These are phyloP conservation scores for Callimorpha dominula DNA, from an alignment of 2,888 invertebrate species.

Conservation along the genomic window DNA sequence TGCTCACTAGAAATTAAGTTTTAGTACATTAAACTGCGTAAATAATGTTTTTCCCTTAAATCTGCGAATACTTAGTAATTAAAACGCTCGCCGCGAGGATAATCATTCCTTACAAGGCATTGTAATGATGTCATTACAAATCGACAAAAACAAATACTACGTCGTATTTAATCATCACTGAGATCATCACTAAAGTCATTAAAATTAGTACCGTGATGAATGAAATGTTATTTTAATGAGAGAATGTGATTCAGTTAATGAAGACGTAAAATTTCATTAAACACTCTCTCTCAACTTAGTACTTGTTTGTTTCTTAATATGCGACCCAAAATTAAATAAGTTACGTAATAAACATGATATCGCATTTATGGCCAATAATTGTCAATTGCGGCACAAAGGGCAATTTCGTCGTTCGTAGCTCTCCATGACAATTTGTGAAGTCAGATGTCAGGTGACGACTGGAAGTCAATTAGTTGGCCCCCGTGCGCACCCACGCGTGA, in stretches of 20 bases:
- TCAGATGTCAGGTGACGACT: conserved; percentile 63
- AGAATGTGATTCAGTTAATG: conserved; percentile 13
- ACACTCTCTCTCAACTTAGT: conserved; percentile 11
- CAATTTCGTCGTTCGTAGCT: conserved; percentile 41
- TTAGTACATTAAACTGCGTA: too few species aligned
- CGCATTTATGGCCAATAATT: conserved; percentile 38
- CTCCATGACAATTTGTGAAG: conserved; percentile 48
- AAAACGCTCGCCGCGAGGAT: neutral
- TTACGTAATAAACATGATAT: neutral
- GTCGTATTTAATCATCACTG: conserved; percentile 17
- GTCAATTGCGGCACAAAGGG: conserved; percentile 46
- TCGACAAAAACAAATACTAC: conserved; percentile 10
- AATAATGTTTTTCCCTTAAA: neutral
- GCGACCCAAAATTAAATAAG: neutral
- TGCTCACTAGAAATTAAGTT: neutral
- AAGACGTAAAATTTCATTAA: conserved; percentile 1
- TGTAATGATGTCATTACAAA: conserved; percentile 16
- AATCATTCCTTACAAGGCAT: conserved; percentile 8
- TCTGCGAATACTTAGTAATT: neutral
- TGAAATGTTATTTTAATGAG: conserved; percentile 16
- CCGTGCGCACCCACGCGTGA: conserved; percentile 54
- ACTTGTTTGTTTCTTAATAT: conserved; percentile 14
- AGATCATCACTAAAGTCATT: conserved; percentile 19
- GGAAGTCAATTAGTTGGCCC: conserved; percentile 60
- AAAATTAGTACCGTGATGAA: conserved; percentile 16